Evolutionary conservation across 2,888 invertebrate species (phyloP), one percentile per base, ranked within the genome.

Genomic region (Epistrophella euchroma): DNA sequence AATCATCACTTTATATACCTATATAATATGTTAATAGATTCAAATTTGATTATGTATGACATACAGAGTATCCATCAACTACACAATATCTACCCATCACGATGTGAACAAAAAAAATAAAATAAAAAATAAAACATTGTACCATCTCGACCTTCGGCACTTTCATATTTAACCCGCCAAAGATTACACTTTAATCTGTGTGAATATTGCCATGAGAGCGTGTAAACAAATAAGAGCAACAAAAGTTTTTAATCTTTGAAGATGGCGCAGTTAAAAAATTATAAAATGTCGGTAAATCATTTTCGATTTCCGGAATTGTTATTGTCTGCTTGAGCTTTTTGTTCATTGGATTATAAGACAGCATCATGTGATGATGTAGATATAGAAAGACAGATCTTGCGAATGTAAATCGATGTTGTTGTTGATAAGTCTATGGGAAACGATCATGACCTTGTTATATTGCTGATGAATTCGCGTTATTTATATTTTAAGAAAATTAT

Each of bases 211-310:
- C 66, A 32, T 68, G 50, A 37, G 68, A 68, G 22, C 68, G 47
- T 66, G 66, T 66, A 66, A 66, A 47, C 68, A 68, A 68, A 68
- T 37, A 68, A 68, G 50, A 52, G 35, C 68, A 68, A 52, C 68
- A 52, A 68, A 37, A 25, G 4, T 19, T 28, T 45, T 47, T 15
- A 47, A 35, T 28, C 19, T 66, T 64, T 64, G 45, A 64, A 45
- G 64, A 64, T 40, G 60, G 60, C 45, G 64, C 64, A 17, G 64
- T 64, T 45, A n/a, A n/a, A n/a, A 68, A 19, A 50, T 35, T 28
- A 50, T 19, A 66, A 66, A 52, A 68, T 52, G 68, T 68, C 50
- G 22, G 68, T 68, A 52, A 68, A 68, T 52, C 37, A 68, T 50
- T 50, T 64, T 52, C 52, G 4, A 52, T 50, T 52, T 68, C 68